Evolutionary conservation across 2,113 vertebrate genomes (phyloP).

Genomic region (Otocyon megalotis): DNA sequence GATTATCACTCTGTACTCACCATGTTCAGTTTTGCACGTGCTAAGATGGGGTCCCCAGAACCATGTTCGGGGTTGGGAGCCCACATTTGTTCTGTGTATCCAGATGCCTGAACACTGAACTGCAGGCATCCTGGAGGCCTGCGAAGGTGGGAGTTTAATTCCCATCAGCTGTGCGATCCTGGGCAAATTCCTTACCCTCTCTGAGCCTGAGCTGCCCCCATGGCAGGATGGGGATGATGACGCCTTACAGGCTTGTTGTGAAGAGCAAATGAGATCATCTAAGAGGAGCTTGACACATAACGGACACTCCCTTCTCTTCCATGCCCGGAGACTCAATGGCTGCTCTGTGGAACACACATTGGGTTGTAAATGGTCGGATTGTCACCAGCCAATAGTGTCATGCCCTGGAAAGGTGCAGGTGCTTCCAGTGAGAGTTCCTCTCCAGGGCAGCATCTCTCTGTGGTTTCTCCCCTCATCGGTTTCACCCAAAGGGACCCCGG

Average conservation of each 20-base stretch:
- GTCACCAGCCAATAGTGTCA: fast-evolving
- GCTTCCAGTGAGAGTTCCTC: background rate
- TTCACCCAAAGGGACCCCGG: background rate
- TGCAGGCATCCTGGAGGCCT: background rate
- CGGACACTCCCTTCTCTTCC: background rate
- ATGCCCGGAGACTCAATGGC: fast-evolving
- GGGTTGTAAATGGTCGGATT: background rate
- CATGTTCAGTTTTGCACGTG: background rate
- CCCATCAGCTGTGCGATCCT: background rate
- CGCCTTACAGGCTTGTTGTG: background rate
- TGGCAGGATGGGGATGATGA: background rate
- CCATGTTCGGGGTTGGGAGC: background rate
- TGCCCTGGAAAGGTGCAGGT: fast-evolving
- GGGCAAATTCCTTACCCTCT: background rate
- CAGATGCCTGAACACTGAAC: background rate
- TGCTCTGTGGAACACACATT: background rate
- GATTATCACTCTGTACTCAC: background rate
- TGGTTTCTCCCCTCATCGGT: background rate
- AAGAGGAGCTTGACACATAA: fast-evolving
- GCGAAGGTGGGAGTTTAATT: background rate
- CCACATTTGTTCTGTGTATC: background rate
- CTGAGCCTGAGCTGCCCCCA: background rate
- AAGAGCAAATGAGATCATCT: background rate
- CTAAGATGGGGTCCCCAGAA: background rate
- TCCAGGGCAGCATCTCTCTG: fast-evolving